Evolutionary conservation across 2,113 vertebrate genomes (phyloP), one percentile per base, ranked within the genome.

Genomic region (Psittacula cyanocephala): DNA sequence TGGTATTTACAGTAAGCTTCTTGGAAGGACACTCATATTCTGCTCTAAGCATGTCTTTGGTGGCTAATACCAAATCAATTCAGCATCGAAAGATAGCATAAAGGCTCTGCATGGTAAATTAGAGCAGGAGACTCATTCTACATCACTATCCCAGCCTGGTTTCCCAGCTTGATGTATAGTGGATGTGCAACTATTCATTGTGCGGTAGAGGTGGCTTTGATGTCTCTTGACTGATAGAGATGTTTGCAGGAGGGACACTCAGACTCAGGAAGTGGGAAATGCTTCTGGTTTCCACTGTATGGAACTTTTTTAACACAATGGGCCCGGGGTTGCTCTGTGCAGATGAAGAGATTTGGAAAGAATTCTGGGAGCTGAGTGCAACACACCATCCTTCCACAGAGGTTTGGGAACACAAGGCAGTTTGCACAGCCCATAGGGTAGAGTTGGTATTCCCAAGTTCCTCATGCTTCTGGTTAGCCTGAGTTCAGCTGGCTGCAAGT

Each of bases 91-190:
- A 86, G 17, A 41, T 2, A 5, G 7, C 47, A 33, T 28, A 27
- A 65, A 63, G 68, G 23, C n/a, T 0, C 3, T 41, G 37, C 22
- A 53, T 2, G n/a, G 55, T 43, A 46, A 60, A 52, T 35, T 24
- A 35, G 72, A 64, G 76, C 57, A 83, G 37, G 20, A 55, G 14
- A 35, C 33, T 57, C 68, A 28, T 31, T 74, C 64, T 49, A 49
- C 6, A 1, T 5, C 2, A 1, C 35, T 10, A 1, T 13, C 46
- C 44, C 86, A 81, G 29, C 6, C 77, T 69, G 49, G 6, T 29
- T 24, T 35, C 63, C 76, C n/a, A 57, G 13, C 41, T 18, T 43
- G 55, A 53, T 1, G 0, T 10, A 8, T 0, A 18, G 27, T 0
- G 3, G 44, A 31, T 13, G 33, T 33, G 28, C 33, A 7, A 14